Conservation (phyloP, 2,888 invertebrate species). For the Odontothrips loti region DNA sequence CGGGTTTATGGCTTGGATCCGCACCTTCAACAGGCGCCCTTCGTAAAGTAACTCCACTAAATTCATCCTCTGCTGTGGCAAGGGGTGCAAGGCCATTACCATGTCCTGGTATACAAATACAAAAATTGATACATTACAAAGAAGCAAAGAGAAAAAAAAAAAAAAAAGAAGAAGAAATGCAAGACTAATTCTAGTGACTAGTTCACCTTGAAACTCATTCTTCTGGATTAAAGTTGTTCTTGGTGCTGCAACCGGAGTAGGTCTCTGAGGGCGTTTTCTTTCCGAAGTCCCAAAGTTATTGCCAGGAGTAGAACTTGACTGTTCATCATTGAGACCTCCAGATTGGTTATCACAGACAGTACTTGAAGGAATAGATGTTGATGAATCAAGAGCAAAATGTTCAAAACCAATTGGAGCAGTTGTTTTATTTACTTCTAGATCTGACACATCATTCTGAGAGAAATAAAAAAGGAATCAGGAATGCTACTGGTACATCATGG, state of each 20-base stretch:
- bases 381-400: not conserved
- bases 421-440: not conserved
- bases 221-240: conserved; percentile 45
- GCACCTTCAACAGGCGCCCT: conserved; percentile 40
- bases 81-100: conserved; percentile 19
- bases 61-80: conserved; percentile 49
- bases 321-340: not conserved
- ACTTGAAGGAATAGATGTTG: not conserved
- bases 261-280: conserved; percentile 47
- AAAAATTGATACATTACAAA: not conserved
- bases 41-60: conserved; percentile 48
- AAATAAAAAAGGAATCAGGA: not conserved
- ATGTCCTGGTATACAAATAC: not conserved
- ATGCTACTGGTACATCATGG: no score
- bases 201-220: conserved; percentile 38
- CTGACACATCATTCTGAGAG: not conserved
- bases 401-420: conserved; percentile 27
- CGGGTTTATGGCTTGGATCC: conserved; percentile 56
- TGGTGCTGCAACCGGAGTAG: conserved; percentile 55
- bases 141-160: not conserved
- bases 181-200: not conserved
- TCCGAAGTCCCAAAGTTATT: conserved; percentile 38
- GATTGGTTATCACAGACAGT: conserved; percentile 24
- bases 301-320: conserved; percentile 36
- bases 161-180: not conserved